Evolutionary conservation across 2,113 vertebrate species (phyloP).

Genomic region (Tenebrosternarchus preto): DNA sequence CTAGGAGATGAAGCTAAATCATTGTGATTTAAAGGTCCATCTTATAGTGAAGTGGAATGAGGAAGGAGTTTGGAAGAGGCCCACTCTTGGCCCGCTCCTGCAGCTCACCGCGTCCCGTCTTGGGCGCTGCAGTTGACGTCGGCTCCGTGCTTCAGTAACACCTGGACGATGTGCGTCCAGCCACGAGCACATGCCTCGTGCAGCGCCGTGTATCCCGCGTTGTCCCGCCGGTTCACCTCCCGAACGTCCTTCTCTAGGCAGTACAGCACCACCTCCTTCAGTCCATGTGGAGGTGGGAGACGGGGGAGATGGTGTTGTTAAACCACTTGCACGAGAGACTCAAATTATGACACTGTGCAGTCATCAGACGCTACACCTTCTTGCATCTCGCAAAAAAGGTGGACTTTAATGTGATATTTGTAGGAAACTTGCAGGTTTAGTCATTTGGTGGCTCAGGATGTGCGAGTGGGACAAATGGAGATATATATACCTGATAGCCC

Average conservation of each 20-base stretch:
- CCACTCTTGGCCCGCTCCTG: too few species aligned
- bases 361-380: neutral
- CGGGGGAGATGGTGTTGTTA: neutral
- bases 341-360: neutral
- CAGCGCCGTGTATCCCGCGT: constrained; percentile 94
- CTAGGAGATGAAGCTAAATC: too few species aligned
- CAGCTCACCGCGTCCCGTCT: constrained; percentile 90
- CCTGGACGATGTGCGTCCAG: constrained; percentile 91
- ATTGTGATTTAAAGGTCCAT: too few species aligned
- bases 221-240: constrained; percentile 94
- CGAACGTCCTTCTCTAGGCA: constrained; percentile 95
- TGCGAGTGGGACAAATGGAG: neutral
- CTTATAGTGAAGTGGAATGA: too few species aligned
- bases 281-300: too few species aligned
- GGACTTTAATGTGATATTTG: too few species aligned
- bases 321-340: neutral
- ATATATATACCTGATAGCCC: constrained; percentile 88
- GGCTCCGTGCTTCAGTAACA: constrained; percentile 91
- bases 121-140: constrained; percentile 98
- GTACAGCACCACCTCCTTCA: constrained; percentile 92
- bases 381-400: too few species aligned
- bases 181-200: constrained; percentile 93
- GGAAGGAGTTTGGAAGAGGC: neutral
- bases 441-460: too few species aligned
- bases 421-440: too few species aligned